Evolutionary conservation across 2,797 vertebrate genomes (phyloP), one percentile per base, ranked within the genome.

Genomic region (Enteromius fasciolatus): DNA sequence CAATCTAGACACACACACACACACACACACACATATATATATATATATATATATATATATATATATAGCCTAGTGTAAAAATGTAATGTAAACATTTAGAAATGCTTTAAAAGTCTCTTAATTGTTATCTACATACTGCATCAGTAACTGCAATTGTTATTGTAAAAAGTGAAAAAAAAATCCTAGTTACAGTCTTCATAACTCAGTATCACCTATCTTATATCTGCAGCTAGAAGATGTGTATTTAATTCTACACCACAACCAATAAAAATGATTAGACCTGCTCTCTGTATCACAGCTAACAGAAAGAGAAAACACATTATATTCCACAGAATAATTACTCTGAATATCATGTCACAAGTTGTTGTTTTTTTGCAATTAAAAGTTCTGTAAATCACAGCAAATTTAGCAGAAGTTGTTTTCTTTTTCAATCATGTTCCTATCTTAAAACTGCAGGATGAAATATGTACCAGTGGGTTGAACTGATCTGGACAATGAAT

Each of bases 331-430:
- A 54, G 50, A 74, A 10, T 57, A 74, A 74, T 57, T 74, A 28
- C 72, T 33, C 25, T n/a, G 50, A 18, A 57, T 57, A 74, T 39
- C 31, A 57, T 23, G 20, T 23, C 50, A 54, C 31, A 33, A 57
- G 50, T 15, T 54, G 6, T 14, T 39, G n/a, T n/a, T n/a, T n/a
- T 54, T 57, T 74, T 39, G 31, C 12, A 86, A 88, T 86, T 86
- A 86, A 88, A 89, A 85, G 83, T 85, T 86, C 3, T 64, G 50
- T 84, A 44, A 41, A 78, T 87, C 46, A 80, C 77, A 81, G 54
- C 41, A 54, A 82, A 85, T 63, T 70, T 7, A 44, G 64, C 23
- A 18, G 61, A 83, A 50, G 67, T 72, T 64, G 25, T 67, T 83
- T 80, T 81, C 52, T 76, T 76, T 83, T 52, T 20, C n/a, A 61